Conservation (phyloP, 2,888 invertebrate genomes). For the Cheilosia soror region DNA sequence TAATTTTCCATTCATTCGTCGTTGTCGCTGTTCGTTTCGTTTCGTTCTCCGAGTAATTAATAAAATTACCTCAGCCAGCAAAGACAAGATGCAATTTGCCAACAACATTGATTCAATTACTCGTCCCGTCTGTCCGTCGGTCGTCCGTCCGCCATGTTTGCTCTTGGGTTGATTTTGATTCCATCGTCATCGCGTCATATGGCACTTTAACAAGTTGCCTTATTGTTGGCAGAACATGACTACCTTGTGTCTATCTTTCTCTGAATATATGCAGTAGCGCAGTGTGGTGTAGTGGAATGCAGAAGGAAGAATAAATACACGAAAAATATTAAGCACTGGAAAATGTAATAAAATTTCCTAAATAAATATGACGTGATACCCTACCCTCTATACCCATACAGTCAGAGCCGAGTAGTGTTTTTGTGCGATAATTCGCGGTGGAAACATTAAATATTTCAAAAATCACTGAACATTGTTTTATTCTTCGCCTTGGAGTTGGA, state of each 20-base stretch:
- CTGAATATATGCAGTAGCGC: conserved; percentile 25
- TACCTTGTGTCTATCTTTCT: conserved; percentile 29
- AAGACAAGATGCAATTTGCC: conserved; percentile 75
- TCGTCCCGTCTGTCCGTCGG: conserved; percentile 31
- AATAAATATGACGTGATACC: conserved; percentile 70
- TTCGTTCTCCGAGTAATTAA: conserved; percentile 70
- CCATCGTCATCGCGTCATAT: conserved; percentile 16
- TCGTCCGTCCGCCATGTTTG: background rate
- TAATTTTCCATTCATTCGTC: conserved; percentile 65
- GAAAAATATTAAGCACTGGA: background rate
- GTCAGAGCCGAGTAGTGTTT: conserved; percentile 16
- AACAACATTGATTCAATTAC: conserved; percentile 73
- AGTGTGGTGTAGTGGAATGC: conserved; percentile 19
- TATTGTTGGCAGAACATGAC: conserved; percentile 49
- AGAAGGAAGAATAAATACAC: conserved; percentile 11
- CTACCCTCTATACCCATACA: background rate
- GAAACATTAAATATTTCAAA: conserved; percentile 67
- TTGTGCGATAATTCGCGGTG: conserved; percentile 56
- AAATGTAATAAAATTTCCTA: conserved; percentile 63
- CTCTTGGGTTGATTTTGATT: conserved; percentile 5
- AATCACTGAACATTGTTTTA: conserved; percentile 60
- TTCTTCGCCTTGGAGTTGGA: background rate
- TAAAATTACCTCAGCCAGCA: conserved; percentile 68
- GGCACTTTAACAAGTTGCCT: conserved; percentile 30
- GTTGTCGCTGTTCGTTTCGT: conserved; percentile 25